phyloP scores from a whole-genome alignment of 1,140 invertebrate species.

The Holotrichia oblita region DNA sequence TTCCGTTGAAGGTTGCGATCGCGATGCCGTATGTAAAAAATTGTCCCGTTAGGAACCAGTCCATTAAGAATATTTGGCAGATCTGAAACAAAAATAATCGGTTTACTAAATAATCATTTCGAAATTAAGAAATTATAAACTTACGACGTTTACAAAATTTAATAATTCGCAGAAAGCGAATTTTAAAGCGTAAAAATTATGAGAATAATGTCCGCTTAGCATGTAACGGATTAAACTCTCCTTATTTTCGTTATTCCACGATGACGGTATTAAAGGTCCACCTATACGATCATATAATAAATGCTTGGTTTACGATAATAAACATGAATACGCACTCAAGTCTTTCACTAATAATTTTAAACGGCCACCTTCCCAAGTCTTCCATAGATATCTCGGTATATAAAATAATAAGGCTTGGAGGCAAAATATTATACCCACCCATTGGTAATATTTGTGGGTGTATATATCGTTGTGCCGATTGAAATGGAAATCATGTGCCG shows the following conservation, averaged over 20 bases:
- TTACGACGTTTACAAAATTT: constrained; percentile 75
- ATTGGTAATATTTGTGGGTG: constrained; percentile 88
- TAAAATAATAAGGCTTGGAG: constrained; percentile 82
- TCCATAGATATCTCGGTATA: constrained; percentile 78
- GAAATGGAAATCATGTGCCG: neutral
- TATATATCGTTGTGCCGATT: constrained; percentile 64
- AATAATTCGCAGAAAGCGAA: constrained; percentile 78
- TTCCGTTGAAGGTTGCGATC: constrained; percentile 63
- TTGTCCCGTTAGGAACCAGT: constrained; percentile 78
- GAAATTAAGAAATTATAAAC: constrained; percentile 60
- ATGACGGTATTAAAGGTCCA: constrained; percentile 64
- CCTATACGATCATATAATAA: neutral
- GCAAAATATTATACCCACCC: constrained; percentile 84
- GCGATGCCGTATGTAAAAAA: constrained; percentile 77
- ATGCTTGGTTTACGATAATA: too few relatives aligned
- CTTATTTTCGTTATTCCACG: constrained; percentile 66
- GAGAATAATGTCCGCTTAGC: constrained; percentile 65
- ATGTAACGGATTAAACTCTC: constrained; percentile 65
- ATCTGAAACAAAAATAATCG: constrained; percentile 60
- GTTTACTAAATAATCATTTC: neutral
- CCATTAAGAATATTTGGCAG: constrained; percentile 71
- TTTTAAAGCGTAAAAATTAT: constrained; percentile 74
- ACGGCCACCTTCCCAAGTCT: too few relatives aligned
- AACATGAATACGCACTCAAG: constrained; percentile 58
- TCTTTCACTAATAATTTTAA: constrained; percentile 65